Conservation (phyloP, 2,113 vertebrate species). For the Colistium nudipinnis region DNA sequence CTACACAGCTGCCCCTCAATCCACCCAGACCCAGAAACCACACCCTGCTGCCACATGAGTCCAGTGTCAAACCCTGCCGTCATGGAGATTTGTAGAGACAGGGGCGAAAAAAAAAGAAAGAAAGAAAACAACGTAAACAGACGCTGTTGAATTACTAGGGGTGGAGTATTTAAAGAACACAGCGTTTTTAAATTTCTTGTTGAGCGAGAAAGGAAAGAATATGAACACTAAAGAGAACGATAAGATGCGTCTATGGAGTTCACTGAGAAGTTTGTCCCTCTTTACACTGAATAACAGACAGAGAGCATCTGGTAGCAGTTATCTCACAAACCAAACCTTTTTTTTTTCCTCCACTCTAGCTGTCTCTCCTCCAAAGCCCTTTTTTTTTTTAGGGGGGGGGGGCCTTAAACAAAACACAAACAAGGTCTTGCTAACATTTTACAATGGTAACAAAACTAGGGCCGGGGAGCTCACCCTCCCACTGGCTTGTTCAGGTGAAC, state of each 20-base stretch:
- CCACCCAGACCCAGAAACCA: conserved; percentile 39
- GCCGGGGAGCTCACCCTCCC: conserved; percentile 71
- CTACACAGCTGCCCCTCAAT: conserved; percentile 44
- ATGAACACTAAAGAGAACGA: conserved; percentile 4
- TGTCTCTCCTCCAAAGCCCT: conserved; percentile 57
- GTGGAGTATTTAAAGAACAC: background rate
- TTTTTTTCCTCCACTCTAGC: conserved; percentile 63
- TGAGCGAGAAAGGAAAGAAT: background rate
- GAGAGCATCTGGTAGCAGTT: conserved; percentile 84
- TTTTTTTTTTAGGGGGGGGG: conserved; percentile 70
- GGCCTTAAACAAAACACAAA: conserved; percentile 81
- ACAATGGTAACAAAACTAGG: conserved; percentile 78
- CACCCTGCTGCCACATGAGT: conserved; percentile 33
- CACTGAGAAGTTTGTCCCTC: conserved; percentile 63
- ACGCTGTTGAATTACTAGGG: background rate
- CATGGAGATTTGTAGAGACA: conserved; percentile 16
- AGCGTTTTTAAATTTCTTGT: background rate
- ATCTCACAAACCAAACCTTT: conserved; percentile 79
- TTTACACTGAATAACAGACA: conserved; percentile 66
- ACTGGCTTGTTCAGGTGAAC: conserved; percentile 83
- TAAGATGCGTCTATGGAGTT: conserved; percentile 69
- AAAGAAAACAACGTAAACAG: background rate
- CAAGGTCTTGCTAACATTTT: conserved; percentile 79
- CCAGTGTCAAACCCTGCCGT: conserved; percentile 13
- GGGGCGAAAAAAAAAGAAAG: conserved; percentile 14